Base-by-base conservation (phyloP, 2,113 vertebrate genomes). In the Peromyscus polionotus region DNA sequence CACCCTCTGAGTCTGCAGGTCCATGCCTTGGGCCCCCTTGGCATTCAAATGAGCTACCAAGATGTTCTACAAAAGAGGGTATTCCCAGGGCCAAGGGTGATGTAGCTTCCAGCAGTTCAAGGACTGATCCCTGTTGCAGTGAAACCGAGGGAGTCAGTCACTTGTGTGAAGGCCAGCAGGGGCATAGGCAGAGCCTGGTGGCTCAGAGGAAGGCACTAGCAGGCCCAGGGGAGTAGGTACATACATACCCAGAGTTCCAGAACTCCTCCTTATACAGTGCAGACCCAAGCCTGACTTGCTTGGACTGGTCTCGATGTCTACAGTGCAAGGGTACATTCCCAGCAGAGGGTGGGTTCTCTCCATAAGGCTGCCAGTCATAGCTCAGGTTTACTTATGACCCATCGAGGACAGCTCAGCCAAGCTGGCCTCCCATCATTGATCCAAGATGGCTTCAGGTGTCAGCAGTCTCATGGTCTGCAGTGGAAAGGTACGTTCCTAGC, bases 311-410 rank as follows among this genome's bases (percentile, higher is more conserved):
- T 59, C 2, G 2, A 11, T 19, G 4, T 51, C 77, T 81, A 11
- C 7, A 68, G 84, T 4, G 26, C 16, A 86, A 70, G 4, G 51
- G 31, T 54, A 51, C 42, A 7, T 4, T 42, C 26, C 39, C 14
- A 4, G 13, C 6, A n/a, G 42, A 10, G 0, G 16, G 0, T 0
- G 4, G 16, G 6, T 31, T 19, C n/a, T 42, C 10, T 28, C 1
- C 2, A 9, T 1, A 4, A 75, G 51, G 48, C 76, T 48, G 33
- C 1, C 42, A 22, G 1, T n/a, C 77, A 5, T 0, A 5, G 42
- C 57, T 26, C 61, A 3, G 19, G 2, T 16, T 39, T 1, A 36
- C 48, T 33, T 17, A 3, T 2, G 1, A 42, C n/a, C 68, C 72
- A 10, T 57, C 76, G 36, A 1, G 54, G 45, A 24, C 8, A 3